These are phyloP conservation scores for Apogon talboti DNA, from an alignment of 2,797 vertebrate genomes.

Conservation along the genomic window DNA sequence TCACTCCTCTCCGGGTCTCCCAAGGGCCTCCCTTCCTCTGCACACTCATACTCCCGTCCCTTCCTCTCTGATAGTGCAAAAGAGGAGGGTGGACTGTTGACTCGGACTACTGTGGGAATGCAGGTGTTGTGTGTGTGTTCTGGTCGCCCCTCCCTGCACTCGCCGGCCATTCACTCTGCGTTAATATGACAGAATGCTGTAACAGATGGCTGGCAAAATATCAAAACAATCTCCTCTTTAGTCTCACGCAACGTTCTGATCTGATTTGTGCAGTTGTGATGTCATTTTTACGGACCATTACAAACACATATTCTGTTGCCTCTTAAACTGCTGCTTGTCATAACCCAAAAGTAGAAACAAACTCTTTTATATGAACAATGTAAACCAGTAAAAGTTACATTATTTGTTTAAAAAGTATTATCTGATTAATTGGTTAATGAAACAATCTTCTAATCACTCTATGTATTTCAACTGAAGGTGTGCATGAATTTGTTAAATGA, in stretches of 20 bases:
- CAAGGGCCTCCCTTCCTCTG: slow-evolving; percentile 16
- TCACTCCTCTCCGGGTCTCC: slow-evolving; percentile 53
- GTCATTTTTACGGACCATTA: no score
- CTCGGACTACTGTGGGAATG: slow-evolving; percentile 74
- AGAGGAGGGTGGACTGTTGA: slow-evolving; percentile 53
- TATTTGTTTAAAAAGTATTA: no score
- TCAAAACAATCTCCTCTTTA: slow-evolving; percentile 49
- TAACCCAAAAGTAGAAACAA: no score
- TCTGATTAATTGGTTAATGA: no score
- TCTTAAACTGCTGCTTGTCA: no score
- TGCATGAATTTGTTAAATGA: no score
- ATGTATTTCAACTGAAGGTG: no score
- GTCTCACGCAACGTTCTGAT: slow-evolving; percentile 43
- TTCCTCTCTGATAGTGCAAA: slow-evolving; percentile 46
- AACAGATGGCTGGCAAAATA: slow-evolving; percentile 53
- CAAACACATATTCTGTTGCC: no score
- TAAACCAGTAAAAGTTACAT: no score
- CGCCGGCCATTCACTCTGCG: slow-evolving; percentile 18
- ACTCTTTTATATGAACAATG: no score
- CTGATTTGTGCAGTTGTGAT: background rate
- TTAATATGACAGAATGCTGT: slow-evolving; percentile 25
- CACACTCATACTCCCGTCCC: slow-evolving; percentile 34
- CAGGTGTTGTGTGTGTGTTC: slow-evolving; percentile 56
- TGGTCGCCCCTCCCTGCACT: slow-evolving; percentile 18
- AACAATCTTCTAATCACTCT: no score